Base-by-base conservation (phyloP, 2,888 invertebrate species). In the Caenorhabditis afra region DNA sequence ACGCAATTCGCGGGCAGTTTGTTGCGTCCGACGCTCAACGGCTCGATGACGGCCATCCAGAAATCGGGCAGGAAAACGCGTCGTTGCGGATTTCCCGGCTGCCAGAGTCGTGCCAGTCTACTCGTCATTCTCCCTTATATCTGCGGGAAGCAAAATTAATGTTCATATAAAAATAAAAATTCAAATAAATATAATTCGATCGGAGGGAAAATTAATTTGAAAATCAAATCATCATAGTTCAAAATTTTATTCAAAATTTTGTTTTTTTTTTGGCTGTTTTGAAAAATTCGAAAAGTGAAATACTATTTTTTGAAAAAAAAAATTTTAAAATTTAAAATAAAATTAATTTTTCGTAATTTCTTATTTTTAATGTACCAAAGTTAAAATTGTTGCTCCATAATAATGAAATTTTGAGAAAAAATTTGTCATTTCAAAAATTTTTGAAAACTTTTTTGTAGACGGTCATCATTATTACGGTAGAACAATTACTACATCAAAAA, bases 61-160 rank as follows among this genome's bases (percentile, higher is more conserved):
- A 98, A 98, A 91, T 97, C 96, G 0, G 98, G 97, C 39, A 99
- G 92, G 91, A 96, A 96, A 11, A 97, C 93, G 74, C 97, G 92
- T 39, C 95, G 91, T 90, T 97, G 97, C n/a, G 98, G 97, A 91
- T 95, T 95, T 14, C 97, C 97, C 0, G 90, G 90, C 68, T 87
- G 88, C 87, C 88, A 90, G 8, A 90, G 79, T 12, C 90, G 74
- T 10, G 87, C 81, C 39, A 89, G 45, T 57, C 87, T 74, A 1
- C 82, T 78, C 20, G 87, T 82, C 89, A 89, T 89, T 58, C n/a
- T 66, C 59, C 20, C 2, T 50, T 59, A n/a, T n/a, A n/a, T 20
- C 16, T 2, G 16, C 37, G 29, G 47, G 50, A 52, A 52, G 29
- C 29, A 29, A 29, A 52, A 53, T 23, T 45, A 14, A 23, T 11